Conservation (phyloP, 2,888 invertebrate genomes). For the Melipona bicolor region DNA sequence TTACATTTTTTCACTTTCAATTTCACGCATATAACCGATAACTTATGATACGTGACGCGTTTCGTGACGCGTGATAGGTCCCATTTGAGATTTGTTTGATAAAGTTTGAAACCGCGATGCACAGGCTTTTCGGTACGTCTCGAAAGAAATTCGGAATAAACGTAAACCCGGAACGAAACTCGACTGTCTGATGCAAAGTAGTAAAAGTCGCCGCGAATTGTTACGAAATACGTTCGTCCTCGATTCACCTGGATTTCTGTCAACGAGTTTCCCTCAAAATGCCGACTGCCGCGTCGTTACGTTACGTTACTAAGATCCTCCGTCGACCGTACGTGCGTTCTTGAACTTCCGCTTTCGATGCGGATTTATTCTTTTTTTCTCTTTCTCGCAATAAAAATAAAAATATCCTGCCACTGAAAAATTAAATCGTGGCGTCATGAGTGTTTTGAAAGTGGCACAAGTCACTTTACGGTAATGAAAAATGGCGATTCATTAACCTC, state of each 20-base stretch:
- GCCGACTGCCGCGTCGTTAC: constrained; percentile 6
- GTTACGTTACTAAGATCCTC: constrained; percentile 12
- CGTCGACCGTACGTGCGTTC: constrained; percentile 34
- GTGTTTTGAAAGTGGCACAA: too few relatives aligned
- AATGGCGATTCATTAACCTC: too few relatives aligned
- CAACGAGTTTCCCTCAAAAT: constrained; percentile 27
- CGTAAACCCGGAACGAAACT: constrained; percentile 14
- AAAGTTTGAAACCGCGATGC: background rate
- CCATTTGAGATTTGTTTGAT: background rate
- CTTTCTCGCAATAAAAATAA: too few relatives aligned
- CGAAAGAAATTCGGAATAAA: background rate
- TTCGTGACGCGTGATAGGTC: constrained; percentile 18
- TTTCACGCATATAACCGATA: constrained; percentile 10
- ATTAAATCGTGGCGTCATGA: too few relatives aligned
- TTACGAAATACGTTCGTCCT: constrained; percentile 42
- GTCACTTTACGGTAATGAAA: too few relatives aligned
- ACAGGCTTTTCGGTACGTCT: background rate
- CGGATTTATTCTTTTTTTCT: too few relatives aligned
- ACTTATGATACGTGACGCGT: too few relatives aligned
- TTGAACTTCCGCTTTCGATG: constrained; percentile 59
- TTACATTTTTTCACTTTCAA: constrained; percentile 6
- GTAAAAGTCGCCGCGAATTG: constrained; percentile 18
- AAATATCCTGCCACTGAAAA: too few relatives aligned
- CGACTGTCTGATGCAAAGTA: constrained; percentile 21
- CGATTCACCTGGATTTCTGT: constrained; percentile 31